phyloP scores from a whole-genome alignment of 2,113 vertebrate genomes.

The Synodontis membranacea region DNA sequence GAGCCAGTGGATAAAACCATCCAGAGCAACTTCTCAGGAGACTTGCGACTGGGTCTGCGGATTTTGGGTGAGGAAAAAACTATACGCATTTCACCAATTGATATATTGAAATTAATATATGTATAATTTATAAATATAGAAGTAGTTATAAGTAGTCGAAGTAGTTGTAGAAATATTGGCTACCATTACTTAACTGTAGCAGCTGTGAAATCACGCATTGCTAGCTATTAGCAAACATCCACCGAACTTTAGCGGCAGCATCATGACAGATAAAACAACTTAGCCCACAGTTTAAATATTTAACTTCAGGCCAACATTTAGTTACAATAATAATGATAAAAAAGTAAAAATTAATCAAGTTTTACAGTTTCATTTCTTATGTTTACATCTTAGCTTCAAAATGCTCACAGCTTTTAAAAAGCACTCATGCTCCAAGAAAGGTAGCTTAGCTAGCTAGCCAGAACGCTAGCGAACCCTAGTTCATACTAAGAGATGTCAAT shows the following conservation, averaged over 20 bases:
- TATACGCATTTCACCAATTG: not conserved
- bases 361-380: not conserved
- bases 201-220: not conserved
- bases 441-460: too few species aligned
- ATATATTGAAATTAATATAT: not conserved
- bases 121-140: not conserved
- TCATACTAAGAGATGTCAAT: too few species aligned
- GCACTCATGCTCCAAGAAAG: not conserved
- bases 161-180: too few species aligned
- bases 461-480: too few species aligned
- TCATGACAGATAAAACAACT: not conserved
- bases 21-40: constrained; percentile 55
- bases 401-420: not conserved
- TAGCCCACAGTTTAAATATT: not conserved
- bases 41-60: constrained; percentile 48
- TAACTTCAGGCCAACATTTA: not conserved
- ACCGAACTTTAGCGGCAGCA: too few species aligned
- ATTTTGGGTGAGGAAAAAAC: constrained; percentile 43
- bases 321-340: not conserved
- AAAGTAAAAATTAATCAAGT: not conserved
- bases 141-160: too few species aligned
- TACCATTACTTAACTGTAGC: not conserved
- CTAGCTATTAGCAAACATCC: not conserved
- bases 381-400: not conserved
- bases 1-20: constrained; percentile 51